phyloP scores from a whole-genome alignment of 1,140 invertebrate genomes.

The Eulimnadia texana region DNA sequence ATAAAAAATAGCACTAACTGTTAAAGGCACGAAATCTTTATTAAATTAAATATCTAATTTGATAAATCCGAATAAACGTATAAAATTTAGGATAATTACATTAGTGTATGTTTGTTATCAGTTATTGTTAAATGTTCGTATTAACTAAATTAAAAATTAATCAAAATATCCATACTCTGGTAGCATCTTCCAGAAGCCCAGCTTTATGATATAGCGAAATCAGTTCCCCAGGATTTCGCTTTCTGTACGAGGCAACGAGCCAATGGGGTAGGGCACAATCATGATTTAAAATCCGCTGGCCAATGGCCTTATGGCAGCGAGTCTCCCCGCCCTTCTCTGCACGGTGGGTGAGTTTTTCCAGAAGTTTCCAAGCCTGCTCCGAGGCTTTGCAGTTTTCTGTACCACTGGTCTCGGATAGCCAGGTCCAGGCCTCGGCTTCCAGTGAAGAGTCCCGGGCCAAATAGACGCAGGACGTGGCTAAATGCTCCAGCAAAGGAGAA shows the following conservation, averaged over 20 bases:
- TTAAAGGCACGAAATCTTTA: too few relatives aligned
- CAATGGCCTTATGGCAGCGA: constrained; percentile 47
- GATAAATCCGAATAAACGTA: too few relatives aligned
- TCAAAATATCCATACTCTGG: too few relatives aligned
- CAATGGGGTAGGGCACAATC: constrained; percentile 50
- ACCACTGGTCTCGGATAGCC: constrained; percentile 51
- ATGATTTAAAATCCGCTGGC: constrained; percentile 34
- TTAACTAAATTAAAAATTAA: background rate
- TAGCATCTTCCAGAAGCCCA: constrained; percentile 50
- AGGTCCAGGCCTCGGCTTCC: constrained; percentile 41
- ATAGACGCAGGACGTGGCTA: constrained; percentile 45
- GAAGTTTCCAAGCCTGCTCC: constrained; percentile 50
- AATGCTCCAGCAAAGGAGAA: constrained; percentile 44
- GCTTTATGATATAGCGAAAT: constrained; percentile 46
- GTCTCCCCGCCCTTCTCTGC: constrained; percentile 45
- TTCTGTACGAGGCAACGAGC: constrained; percentile 59
- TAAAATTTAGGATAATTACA: too few relatives aligned
- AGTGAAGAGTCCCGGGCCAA: constrained; percentile 25
- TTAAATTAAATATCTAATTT: too few relatives aligned
- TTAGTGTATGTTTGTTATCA: too few relatives aligned
- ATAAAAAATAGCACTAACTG: background rate
- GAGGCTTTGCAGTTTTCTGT: constrained; percentile 39
- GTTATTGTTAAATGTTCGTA: too few relatives aligned
- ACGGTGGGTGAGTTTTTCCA: constrained; percentile 44
- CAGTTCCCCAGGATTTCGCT: constrained; percentile 47